Conservation (phyloP, 2,113 vertebrate species). For the Thalassoma bifasciatum region DNA sequence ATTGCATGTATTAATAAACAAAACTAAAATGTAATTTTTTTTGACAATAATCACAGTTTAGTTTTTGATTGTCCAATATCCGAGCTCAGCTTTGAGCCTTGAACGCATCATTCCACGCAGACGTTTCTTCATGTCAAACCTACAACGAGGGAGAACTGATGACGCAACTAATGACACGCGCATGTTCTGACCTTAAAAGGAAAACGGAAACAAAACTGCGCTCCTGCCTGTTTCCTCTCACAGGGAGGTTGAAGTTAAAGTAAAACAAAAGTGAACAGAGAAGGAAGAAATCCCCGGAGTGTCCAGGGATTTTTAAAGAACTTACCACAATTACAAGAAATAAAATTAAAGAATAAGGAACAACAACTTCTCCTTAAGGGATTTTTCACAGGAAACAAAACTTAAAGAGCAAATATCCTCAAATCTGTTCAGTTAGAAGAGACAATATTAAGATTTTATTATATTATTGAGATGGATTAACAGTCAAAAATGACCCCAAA, state of each 20-base stretch:
- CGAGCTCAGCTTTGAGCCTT: not conserved
- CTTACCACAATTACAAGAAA: not conserved
- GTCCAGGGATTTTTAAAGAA: not conserved
- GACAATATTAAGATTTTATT: too few relatives aligned
- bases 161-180: constrained; percentile 10
- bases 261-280: constrained; percentile 53
- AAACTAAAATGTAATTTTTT: too few relatives aligned
- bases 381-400: too few relatives aligned
- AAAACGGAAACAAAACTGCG: not conserved
- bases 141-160: not conserved
- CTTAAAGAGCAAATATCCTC: too few relatives aligned
- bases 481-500: too few relatives aligned
- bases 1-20: too few relatives aligned
- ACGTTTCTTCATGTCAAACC: not conserved
- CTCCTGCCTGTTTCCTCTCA: not conserved
- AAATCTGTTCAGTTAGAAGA: too few relatives aligned
- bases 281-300: not conserved
- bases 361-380: too few relatives aligned
- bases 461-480: too few relatives aligned
- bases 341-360: not conserved
- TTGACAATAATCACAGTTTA: too few relatives aligned
- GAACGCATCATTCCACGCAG: constrained; percentile 32
- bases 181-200: not conserved
- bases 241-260: not conserved
- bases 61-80: not conserved